phyloP scores from a whole-genome alignment of 2,113 vertebrate genomes.

The Crotophaga sulcirostris region DNA sequence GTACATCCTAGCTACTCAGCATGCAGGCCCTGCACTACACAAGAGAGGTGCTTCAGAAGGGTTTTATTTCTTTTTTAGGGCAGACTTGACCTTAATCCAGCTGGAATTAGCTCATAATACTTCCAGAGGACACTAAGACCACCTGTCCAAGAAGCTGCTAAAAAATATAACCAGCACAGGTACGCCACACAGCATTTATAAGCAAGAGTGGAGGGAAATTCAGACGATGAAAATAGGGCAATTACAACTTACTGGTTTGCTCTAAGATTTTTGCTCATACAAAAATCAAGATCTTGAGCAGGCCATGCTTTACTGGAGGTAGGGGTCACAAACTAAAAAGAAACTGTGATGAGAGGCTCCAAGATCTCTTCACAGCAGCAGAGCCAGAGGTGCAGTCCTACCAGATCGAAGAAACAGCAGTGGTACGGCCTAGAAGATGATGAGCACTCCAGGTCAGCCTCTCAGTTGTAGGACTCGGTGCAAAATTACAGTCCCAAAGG shows the following conservation, averaged over 20 bases:
- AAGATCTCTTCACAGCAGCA: not conserved
- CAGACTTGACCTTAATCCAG: slow-evolving; percentile 15
- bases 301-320: not conserved
- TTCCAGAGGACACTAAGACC: not conserved
- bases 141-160: not conserved
- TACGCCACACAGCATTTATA: not conserved
- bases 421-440: not conserved
- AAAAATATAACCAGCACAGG: not conserved
- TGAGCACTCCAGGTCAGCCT: not conserved
- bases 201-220: not conserved
- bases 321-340: not conserved
- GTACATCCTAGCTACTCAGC: not conserved
- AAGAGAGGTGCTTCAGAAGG: not conserved
- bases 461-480: not conserved
- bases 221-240: not conserved
- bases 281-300: not conserved
- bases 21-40: not conserved
- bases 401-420: not conserved
- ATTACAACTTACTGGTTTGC: not conserved
- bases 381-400: not conserved
- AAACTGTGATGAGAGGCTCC: not conserved
- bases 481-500: not conserved
- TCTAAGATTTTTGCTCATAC: not conserved
- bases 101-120: not conserved
- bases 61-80: not conserved